Percentiles rank a stretch among this genome's conserved stretches.
Evolutionary conservation across 2,113 vertebrate species (phyloP).

Genomic region (Lonchura striata): DNA sequence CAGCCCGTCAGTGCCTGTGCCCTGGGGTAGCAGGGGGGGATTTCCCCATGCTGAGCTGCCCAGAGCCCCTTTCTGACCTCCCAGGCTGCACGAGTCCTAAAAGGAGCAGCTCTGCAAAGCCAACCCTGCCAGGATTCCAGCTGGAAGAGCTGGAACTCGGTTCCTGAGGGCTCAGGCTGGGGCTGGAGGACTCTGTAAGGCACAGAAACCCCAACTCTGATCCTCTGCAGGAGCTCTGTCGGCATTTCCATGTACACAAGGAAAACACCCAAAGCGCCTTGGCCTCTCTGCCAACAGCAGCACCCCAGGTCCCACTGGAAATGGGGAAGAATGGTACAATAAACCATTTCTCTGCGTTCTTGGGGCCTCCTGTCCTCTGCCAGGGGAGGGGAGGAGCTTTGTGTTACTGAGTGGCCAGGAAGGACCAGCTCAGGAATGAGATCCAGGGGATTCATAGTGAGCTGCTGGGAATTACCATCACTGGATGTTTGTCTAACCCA

Average conservation of each 20-base stretch:
- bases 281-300: not conserved
- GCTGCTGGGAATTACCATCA: not conserved
- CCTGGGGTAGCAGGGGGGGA: not conserved
- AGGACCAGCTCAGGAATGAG: not conserved
- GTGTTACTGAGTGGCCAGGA: too few relatives aligned
- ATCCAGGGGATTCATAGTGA: accelerated
- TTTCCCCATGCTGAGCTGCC: not conserved
- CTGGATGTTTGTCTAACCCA: not conserved
- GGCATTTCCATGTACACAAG: not conserved
- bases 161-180: accelerated
- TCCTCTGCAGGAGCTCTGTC: not conserved
- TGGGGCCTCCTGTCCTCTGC: not conserved
- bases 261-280: not conserved
- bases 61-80: not conserved
- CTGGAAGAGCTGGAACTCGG: not conserved
- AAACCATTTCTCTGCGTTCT: not conserved
- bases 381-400: not conserved
- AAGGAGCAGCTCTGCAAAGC: not conserved
- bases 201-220: not conserved
- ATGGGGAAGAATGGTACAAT: accelerated
- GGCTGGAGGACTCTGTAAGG: not conserved
- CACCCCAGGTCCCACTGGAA: accelerated
- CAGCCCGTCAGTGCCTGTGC: constrained; percentile 46
- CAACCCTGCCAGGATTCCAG: not conserved
- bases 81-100: accelerated